Conservation (phyloP, 1,140 invertebrate genomes). For the Listronotus bonariensis region DNA sequence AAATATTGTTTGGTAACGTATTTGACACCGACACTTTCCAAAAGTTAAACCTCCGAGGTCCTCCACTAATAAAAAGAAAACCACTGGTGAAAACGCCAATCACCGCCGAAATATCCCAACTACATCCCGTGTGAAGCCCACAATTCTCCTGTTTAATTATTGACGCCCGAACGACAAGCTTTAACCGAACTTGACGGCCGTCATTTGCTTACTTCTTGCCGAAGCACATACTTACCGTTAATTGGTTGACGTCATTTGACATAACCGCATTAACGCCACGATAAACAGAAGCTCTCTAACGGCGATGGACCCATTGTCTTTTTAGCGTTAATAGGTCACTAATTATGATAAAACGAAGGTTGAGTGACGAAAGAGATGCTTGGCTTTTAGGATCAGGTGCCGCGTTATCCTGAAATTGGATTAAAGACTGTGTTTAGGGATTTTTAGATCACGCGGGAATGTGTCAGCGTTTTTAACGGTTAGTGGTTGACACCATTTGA, state of each 20-base stretch:
- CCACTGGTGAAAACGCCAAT: not conserved
- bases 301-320: constrained; percentile 31
- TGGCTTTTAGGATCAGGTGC: constrained; percentile 29
- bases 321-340: constrained; percentile 30
- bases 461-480: no score
- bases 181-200: constrained; percentile 41
- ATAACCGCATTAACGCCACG: constrained; percentile 42
- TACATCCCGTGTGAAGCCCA: constrained; percentile 5
- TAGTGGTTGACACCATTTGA: no score
- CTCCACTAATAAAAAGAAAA: no score
- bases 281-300: constrained; percentile 35
- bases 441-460: not conserved
- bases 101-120: not conserved
- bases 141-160: constrained; percentile 43
- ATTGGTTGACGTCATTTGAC: constrained; percentile 40
- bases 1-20: no score
- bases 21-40: no score
- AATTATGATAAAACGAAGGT: constrained; percentile 35
- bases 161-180: constrained; percentile 33
- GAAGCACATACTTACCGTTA: constrained; percentile 44
- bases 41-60: no score
- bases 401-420: constrained; percentile 4
- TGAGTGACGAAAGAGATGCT: constrained; percentile 34
- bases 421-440: not conserved
- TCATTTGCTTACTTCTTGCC: constrained; percentile 46